phyloP scores from a whole-genome alignment of 2,888 invertebrate genomes.

The Nymphalis c-album region DNA sequence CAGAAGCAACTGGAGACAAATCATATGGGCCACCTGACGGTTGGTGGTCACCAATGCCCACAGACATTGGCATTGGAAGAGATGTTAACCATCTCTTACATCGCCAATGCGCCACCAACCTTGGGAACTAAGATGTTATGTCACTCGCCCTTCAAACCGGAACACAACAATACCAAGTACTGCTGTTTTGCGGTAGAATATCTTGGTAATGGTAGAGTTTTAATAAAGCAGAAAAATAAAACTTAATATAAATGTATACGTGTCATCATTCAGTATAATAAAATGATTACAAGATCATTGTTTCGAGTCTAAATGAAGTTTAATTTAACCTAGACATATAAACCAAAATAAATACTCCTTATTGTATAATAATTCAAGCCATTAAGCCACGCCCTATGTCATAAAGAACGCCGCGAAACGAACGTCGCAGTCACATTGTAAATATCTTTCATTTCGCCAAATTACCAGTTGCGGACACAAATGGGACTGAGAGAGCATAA shows the following conservation, averaged over 20 bases:
- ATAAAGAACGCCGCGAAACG: slow-evolving; percentile 37
- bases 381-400: slow-evolving; percentile 41
- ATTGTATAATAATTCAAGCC: slow-evolving; percentile 42
- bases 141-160: no score
- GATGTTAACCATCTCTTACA: no score
- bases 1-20: no score
- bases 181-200: no score
- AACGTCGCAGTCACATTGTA: slow-evolving; percentile 33
- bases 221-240: no score
- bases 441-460: slow-evolving; percentile 44
- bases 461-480: slow-evolving; percentile 35
- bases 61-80: no score
- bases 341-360: slow-evolving; percentile 42
- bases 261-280: slow-evolving; percentile 11
- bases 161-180: no score
- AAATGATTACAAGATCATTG: slow-evolving; percentile 22
- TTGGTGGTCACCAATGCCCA: no score
- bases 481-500: slow-evolving; percentile 29
- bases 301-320: slow-evolving; percentile 2
- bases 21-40: no score
- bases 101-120: no score
- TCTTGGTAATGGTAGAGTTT: no score
- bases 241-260: neutral
- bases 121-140: no score
- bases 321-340: slow-evolving; percentile 38